Evolutionary conservation across 2,797 vertebrate genomes (phyloP), one percentile per base, ranked within the genome.

Genomic region (Periparus ater): DNA sequence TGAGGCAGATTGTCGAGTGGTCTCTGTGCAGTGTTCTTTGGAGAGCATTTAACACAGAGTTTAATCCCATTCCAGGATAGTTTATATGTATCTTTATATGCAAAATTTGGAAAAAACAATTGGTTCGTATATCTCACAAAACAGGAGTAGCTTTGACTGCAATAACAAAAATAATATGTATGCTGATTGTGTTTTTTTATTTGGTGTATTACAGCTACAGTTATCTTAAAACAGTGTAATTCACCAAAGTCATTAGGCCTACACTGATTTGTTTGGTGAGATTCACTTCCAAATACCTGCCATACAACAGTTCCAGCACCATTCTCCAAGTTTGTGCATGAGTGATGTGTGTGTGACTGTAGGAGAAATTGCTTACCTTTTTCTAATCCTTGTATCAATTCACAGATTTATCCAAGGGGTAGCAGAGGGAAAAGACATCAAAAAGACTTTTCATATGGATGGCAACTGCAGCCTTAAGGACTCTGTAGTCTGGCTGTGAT

Each of bases 321-420:
- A n/a, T 71, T 76, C 50, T 72, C 91, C 71, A 36, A 48, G 30
- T 2, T 1, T 71, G 21, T 21, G 10, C 3, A 1, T 15, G 13
- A 45, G n/a, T 30, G 29, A 34, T 0, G 0, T 73, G 5, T 34
- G 27, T 74, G 42, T 0, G 2, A 54, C 14, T 58, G 57, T 22
- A 91, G 30, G 7, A 92, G 29, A 85, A 73, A 68, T n/a, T 47
- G 5, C 45, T 67, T 70, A 42, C 5, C 26, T 74, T 85, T 61
- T 76, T 45, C 47, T 89, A 57, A 60, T n/a, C 21, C 11, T 45
- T 74, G 14, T 55, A 54, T 89, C 38, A 48, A 54, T 61, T 85
- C 67, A 78, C 32, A 58, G n/a, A 34, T 40, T 80, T 78, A 18
- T 62, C n/a, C 16, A 30, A 79, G 30, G 44, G 8, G 14, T 29